Conservation (phyloP, 37 sponge, comb jelly and placozoan species). For the Cladorhizidae sp. region DNA sequence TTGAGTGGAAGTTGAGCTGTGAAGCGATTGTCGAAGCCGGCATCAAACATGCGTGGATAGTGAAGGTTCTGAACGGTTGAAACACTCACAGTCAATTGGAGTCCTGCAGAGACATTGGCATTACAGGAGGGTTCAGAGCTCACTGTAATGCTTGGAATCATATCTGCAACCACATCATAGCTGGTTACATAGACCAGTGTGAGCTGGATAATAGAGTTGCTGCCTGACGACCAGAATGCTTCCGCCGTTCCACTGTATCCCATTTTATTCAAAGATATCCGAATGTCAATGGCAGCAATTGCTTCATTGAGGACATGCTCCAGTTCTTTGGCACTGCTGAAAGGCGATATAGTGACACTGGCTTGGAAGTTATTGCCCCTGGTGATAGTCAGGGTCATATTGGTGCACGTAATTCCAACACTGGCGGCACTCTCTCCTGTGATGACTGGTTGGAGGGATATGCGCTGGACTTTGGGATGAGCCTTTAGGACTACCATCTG, state of each 20-base stretch:
- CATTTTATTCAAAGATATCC: neutral
- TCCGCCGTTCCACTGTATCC: neutral
- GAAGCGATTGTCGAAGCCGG: constrained; percentile 11
- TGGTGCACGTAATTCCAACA: neutral
- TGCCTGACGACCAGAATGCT: neutral
- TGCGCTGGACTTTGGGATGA: neutral
- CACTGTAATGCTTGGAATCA: neutral
- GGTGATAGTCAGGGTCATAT: neutral
- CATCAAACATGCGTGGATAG: neutral
- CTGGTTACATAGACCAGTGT: neutral
- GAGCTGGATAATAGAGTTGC: neutral
- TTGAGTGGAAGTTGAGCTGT: neutral
- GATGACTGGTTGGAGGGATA: neutral
- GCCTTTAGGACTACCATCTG: constrained; percentile 2
- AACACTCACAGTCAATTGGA: neutral
- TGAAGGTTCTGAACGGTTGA: constrained; percentile 3
- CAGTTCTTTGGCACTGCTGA: neutral
- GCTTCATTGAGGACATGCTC: neutral
- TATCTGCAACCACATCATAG: neutral
- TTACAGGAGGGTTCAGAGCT: no score
- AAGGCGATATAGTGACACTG: constrained; percentile 1
- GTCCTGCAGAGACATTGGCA: neutral
- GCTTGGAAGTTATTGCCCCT: neutral
- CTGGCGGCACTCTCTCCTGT: no score
- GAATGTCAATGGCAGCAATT: neutral